Evolutionary conservation across 1,140 invertebrate genomes (phyloP), one percentile per base, ranked within the genome.

Genomic region (Drosophila dunni): DNA sequence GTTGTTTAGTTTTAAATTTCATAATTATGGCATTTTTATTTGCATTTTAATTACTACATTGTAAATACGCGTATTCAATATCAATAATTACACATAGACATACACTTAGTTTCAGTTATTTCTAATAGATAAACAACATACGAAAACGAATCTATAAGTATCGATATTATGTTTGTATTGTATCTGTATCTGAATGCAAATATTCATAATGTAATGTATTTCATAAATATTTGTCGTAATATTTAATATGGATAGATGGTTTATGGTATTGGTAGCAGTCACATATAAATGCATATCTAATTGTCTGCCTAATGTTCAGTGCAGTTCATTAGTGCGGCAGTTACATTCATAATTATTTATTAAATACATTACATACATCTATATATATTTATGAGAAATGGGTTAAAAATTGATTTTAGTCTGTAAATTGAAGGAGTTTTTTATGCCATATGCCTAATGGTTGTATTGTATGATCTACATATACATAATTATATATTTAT

Each of bases 31-130:
- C 84, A 77, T 89, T 86, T 82, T 80, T 88, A 76, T 89, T 88
- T 77, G 84, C 83, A 76, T 72, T 83, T 75, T 80, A 89, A 89
- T 89, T 88, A 79, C 84, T 88, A 88, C 84, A 88, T 88, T 89
- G 84, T 88, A 83, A 80, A 88, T 88, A 86, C 76, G 57, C 50
- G 63, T 77, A 83, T 86, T 88, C 84, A 88, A 88, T 88, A 88
- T 88, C 84, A 88, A 89, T 88, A 88, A 88, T 88, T 88, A 88
- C 84, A 86, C 83, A 88, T 83, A 88, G 77, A 89, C 84, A 86
- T 80, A 79, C 76, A 82, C 50, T 75, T 72, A 79, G 60, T 69
- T 69, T 62, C 66, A 62, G 56, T 74, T 60, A 51, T 78, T 78
- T 56, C 79, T 84, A 74, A 74, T 82, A 65, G 81, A 70, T 78